Conservation (phyloP, 2,797 vertebrate species). For the Sebastes itinus region DNA sequence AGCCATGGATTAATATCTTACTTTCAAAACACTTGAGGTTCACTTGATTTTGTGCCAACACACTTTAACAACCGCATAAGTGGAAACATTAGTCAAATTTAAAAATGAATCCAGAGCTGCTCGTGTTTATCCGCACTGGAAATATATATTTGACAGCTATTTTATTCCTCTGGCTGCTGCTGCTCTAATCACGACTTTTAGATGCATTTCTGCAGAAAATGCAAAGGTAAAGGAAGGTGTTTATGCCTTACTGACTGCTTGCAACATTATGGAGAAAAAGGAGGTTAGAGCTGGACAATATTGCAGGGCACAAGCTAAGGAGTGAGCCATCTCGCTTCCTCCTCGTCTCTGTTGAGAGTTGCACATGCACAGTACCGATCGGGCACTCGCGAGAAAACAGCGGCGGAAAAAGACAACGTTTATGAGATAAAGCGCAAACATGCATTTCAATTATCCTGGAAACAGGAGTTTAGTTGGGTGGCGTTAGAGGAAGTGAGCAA, state of each 20-base stretch:
- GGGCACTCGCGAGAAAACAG: rapidly evolving
- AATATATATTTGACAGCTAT: constrained; percentile 1
- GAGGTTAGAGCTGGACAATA: background rate
- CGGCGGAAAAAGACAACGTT: rapidly evolving
- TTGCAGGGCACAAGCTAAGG: too few species aligned
- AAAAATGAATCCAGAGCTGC: background rate
- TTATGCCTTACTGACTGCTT: background rate
- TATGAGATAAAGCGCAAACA: too few species aligned
- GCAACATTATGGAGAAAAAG: background rate
- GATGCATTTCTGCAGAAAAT: background rate
- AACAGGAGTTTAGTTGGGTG: too few species aligned
- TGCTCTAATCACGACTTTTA: background rate
- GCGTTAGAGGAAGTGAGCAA: too few species aligned
- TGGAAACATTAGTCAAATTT: background rate
- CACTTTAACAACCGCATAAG: background rate
- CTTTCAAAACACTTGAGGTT: constrained; percentile 11
- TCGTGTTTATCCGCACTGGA: background rate
- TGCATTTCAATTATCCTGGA: too few species aligned
- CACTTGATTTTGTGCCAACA: constrained; percentile 6
- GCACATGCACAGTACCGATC: too few species aligned
- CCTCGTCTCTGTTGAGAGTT: too few species aligned
- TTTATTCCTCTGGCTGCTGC: background rate
- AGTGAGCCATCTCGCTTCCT: too few species aligned
- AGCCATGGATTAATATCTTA: background rate
- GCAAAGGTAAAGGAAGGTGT: background rate